Conservation (phyloP, 1,140 invertebrate genomes). For the Cydia splendana region DNA sequence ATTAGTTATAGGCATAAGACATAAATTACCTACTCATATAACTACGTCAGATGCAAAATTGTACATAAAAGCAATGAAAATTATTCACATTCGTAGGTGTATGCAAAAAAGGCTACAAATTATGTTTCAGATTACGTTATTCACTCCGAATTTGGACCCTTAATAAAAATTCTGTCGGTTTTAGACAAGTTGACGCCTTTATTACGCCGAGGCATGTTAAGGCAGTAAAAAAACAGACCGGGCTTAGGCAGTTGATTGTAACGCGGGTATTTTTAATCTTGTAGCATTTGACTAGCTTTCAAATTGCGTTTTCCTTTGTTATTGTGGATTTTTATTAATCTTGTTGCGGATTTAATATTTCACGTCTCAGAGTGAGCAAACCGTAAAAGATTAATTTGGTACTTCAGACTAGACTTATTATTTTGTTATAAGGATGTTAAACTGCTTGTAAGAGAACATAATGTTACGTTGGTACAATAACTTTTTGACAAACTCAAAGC, state of each 20-base stretch:
- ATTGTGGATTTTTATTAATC: background rate
- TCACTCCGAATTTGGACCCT: background rate
- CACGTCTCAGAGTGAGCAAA: background rate
- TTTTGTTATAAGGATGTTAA: too few relatives aligned
- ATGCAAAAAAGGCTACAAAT: background rate
- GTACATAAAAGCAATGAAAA: too few relatives aligned
- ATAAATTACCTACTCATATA: too few relatives aligned
- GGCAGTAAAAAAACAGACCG: background rate
- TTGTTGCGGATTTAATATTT: background rate
- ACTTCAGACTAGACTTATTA: too few relatives aligned
- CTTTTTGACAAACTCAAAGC: too few relatives aligned
- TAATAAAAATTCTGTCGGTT: background rate
- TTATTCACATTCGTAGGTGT: too few relatives aligned
- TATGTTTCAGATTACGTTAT: background rate
- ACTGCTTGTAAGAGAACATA: too few relatives aligned
- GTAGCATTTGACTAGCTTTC: background rate
- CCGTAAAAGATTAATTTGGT: too few relatives aligned
- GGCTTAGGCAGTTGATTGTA: background rate
- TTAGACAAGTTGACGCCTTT: background rate
- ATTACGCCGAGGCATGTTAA: background rate
- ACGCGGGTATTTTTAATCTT: background rate
- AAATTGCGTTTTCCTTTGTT: background rate
- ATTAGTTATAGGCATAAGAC: too few relatives aligned
- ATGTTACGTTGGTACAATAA: too few relatives aligned
- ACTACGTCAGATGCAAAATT: too few relatives aligned